Evolutionary conservation across 2,888 invertebrate species (phyloP), one percentile per base, ranked within the genome.

Genomic region (Oxycera nigricornis): DNA sequence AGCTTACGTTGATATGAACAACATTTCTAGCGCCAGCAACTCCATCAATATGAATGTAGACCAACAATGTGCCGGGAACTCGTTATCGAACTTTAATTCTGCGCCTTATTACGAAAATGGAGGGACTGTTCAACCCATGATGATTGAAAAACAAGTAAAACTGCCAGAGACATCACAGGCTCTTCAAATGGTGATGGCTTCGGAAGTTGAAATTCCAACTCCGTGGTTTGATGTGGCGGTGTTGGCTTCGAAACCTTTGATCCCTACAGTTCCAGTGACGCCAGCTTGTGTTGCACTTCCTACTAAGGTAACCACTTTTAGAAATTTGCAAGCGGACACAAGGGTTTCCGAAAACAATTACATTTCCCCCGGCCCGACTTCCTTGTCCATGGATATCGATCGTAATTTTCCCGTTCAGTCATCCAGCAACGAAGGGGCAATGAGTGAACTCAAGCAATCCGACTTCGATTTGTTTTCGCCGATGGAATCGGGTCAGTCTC

Each of bases 191-290:
- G 91, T 92, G 2, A 86, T 91, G 79, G 92, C 92, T 0, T 91
- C 91, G 39, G 92, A 93, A 81, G 90, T 92, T 77, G 93, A 93
- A 83, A 87, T 91, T 50, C 91, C 92, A 76, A 89, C 91, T 0
- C 90, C 91, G 0, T 93, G 93, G 93, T 88, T 91, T 1, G 91
- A 93, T 80, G 91, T 91, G 0, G 91, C 90, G 78, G 90, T 91
- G 2, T 83, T 92, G 73, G 90, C 91, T 1, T 89, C 91, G 0
- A 89, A 89, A 52, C 85, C 85, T 14, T 80, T 84, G 39, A 87
- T 89, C 81, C 88, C 89, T 77, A 88, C 89, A 85, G 88, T 89
- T 0, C 90, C 82, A 11, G 87, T 91, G 86, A 83, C 87, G 82
- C 55, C 90, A 85, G 77, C 84, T 20, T 84, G 86, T 74, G 78